Evolutionary conservation across 2,797 vertebrate genomes (phyloP), one percentile per base, ranked within the genome.

Genomic region (Scomberomorus guttatus): DNA sequence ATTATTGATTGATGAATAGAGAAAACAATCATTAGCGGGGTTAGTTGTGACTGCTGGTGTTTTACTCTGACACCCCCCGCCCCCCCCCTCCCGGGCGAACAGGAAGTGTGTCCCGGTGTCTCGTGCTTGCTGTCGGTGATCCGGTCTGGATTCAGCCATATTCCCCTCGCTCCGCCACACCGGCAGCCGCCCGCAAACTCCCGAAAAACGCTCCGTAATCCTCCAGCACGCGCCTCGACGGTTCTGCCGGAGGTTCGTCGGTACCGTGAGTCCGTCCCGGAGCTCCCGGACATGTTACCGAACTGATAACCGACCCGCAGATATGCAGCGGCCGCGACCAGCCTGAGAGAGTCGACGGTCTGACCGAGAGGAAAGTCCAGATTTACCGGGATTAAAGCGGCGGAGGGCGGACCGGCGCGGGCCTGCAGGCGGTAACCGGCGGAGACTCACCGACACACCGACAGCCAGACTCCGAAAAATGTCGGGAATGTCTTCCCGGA

Each of bases 361-460:
- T 77, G 85, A 74, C 69, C 86, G 83, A 89, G 87, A 88, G 91
- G 87, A 91, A 92, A 90, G 93, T 92, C 82, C 86, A 93, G 87
- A 92, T 93, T 94, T 85, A 87, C 81, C 85, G 87, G 92, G 93
- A 94, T 94, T 94, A 94, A 87, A 84, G 59, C 92, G 44, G 94
- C 13, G 68, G 85, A 88, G 80, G 22, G 32, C 81, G 32, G 83
- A 59, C 18, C 14, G 68, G 44, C 57, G 44, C 62, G 77, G 90
- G 89, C 87, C 91, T 63, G 72, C 68, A 72, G 82, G 67, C 85
- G 75, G 72, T 80, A 32, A 55, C 72, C 57, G 64, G 44, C 67
- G 32, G 76, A 73, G 2, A 60, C 48, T 0, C 60, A 46, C 20
- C 25, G 70, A 87, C 60, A 6, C 32, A 9, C 55, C 27, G 59